Base-by-base conservation (phyloP, 2,113 vertebrate species). In the Chroicocephalus ridibundus region DNA sequence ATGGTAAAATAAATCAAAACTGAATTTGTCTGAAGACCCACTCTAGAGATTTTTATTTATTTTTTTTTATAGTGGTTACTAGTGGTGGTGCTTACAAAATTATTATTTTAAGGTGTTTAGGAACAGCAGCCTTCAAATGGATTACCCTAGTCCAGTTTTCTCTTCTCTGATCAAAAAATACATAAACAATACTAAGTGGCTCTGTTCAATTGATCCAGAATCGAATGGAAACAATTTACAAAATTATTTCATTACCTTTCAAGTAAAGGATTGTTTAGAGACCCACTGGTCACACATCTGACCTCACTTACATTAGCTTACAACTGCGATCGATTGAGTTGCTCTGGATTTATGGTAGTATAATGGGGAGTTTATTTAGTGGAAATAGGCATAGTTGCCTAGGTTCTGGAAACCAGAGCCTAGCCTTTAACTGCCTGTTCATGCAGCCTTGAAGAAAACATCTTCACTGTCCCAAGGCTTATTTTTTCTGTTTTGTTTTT, bases 201-300 rank as follows among this genome's bases (percentile, higher is more conserved):
- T 68, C 72, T 92, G 46, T 83, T 88, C 38, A 88, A 89, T 81
- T 93, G 89, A 91, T 91, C 74, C 66, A 91, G 57, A 84, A 76
- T 46, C 0, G 0, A 93, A 78, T 68, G 61, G 65, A 61, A 87
- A 55, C n/a, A 81, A 76, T 76, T 93, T 72, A 81, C 6, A 2
- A 65, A 91, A 86, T 86, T 75, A 78, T 90, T 86, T 90, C 71
- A 55, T 68, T 96, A 55, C 21, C 27, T 88, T 90, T 86, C 83
- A 94, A 75, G 36, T 78, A 93, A 93, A 92, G 57, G 44, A 34
- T 88, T 76, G 77, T 84, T 94, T 81, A 84, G 80, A 92, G 72
- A 84, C 72, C 44, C 82, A 52, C 62, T 81, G 82, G 75, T 77
- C 90, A 74, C 68, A 36, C 18, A 15, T 52, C 52, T 86, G 92